Base-by-base conservation (phyloP, 53 echinoderm and acorn worm species). In the Stichopus horrens region DNA sequence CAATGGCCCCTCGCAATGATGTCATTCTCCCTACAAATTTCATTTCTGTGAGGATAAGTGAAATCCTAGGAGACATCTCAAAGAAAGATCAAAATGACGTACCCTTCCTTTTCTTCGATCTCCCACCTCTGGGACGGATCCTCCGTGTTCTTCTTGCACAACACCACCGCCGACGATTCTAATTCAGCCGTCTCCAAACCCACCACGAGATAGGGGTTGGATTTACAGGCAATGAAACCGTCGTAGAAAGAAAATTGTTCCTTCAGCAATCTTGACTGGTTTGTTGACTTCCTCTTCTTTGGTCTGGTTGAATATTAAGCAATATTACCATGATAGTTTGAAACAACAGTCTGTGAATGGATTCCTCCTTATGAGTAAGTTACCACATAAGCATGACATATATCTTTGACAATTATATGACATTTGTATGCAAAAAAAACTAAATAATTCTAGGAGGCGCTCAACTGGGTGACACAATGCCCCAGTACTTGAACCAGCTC, bases 161-260 rank as follows among this genome's bases (percentile, higher is more conserved):
- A 79, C 9, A 92, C 92, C 11, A 93, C 90, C 18, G 86, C 86
- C 5, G 97, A 95, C 9, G 88, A 53, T 58, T 97, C 97, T 13
- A 90, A 20, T 13, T 89, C 92, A 19, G 93, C 86, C 14, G 94
- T 92, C 57, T 94, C 94, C 58, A 95, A 60, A 5, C 95, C 95
- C 5, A 97, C 58, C 2, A 97, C 97, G 9, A 97, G 89, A 84
- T 90, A 92, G 4, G 96, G 96, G 4, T 91, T 88, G 10, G 92
- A 86, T 88, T 94, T 93, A 53, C 88, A 66, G 4, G 90, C 80
- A 5, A 97, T 77, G 90, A 95, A 97, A 9, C 94, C 97, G 80
- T 97, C 97, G 57, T 76, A 82, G 92, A 91, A 94, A 21, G 89
- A 91, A 86, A 97, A 97, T 9, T 92, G 91, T 74, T 97, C 95